Conservation (phyloP, 1,140 invertebrate genomes). For the Drosophila punjabiensis region DNA sequence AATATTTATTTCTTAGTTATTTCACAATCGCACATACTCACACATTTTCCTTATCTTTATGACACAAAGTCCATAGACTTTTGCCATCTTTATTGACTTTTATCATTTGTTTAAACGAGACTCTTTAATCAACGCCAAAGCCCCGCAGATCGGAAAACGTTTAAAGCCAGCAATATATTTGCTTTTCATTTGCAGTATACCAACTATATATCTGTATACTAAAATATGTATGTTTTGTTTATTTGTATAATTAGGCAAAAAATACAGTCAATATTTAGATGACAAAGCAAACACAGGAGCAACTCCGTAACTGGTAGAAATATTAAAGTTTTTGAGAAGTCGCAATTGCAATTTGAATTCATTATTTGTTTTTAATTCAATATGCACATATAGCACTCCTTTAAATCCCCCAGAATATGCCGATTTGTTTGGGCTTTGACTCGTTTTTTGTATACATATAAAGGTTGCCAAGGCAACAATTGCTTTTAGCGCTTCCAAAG, state of each 20-base stretch:
- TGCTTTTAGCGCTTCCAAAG: constrained; percentile 7
- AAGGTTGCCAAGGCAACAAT: constrained; percentile 35
- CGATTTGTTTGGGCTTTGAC: constrained; percentile 34
- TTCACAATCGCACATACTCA: not conserved
- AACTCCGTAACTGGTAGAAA: constrained; percentile 18
- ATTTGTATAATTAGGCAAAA: constrained; percentile 42
- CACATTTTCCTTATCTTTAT: constrained; percentile 11
- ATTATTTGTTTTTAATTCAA: constrained; percentile 20
- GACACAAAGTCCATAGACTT: not conserved
- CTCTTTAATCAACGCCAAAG: constrained; percentile 21
- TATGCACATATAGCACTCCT: constrained; percentile 23
- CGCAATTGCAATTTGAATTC: constrained; percentile 29
- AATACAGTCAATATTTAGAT: constrained; percentile 28
- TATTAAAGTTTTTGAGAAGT: constrained; percentile 15
- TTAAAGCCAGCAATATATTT: constrained; percentile 26
- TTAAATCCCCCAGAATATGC: not conserved
- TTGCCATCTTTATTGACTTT: constrained; percentile 23
- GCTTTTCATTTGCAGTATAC: constrained; percentile 17
- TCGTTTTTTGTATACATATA: constrained; percentile 15
- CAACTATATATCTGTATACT: constrained; percentile 1
- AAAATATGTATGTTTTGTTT: constrained; percentile 5
- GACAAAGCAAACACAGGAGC: constrained; percentile 11
- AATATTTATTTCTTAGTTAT: not conserved
- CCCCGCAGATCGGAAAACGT: constrained; percentile 6
- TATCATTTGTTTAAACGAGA: constrained; percentile 23